A percentile compares a stretch with the other conserved stretches of the same genome.
Evolutionary conservation across 2,797 vertebrate genomes (phyloP).

Genomic region (Orientallactaga sibirica): DNA sequence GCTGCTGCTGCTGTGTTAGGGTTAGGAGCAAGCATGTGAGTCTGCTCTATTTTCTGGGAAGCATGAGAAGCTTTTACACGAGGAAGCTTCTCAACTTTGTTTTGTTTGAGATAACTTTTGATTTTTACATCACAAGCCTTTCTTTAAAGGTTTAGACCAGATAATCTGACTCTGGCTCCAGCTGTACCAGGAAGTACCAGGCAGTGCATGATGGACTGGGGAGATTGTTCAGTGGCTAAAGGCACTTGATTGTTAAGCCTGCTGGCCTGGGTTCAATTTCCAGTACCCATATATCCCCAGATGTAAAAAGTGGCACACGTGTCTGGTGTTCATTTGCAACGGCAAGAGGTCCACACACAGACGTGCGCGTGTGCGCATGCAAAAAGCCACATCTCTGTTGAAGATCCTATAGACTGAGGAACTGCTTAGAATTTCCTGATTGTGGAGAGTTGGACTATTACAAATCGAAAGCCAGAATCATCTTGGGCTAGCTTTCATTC

Average conservation of each 20-base stretch:
- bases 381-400: background rate
- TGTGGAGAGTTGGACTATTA: background rate
- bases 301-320: too few relatives aligned
- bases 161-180: too few relatives aligned
- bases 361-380: too few relatives aligned
- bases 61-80: background rate
- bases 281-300: too few relatives aligned
- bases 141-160: background rate
- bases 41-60: background rate
- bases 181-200: fast-evolving
- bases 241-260: too few relatives aligned
- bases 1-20: background rate
- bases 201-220: fast-evolving
- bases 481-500: background rate
- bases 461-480: background rate
- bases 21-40: background rate
- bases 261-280: too few relatives aligned
- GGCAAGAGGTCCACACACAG: too few relatives aligned
- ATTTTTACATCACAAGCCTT: background rate
- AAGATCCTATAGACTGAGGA: background rate
- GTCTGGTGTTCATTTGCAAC: too few relatives aligned
- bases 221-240: too few relatives aligned
- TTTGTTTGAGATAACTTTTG: background rate
- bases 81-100: too few relatives aligned
- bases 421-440: background rate